phyloP scores from a whole-genome alignment of 2,113 vertebrate species.

The Geococcyx californianus region DNA sequence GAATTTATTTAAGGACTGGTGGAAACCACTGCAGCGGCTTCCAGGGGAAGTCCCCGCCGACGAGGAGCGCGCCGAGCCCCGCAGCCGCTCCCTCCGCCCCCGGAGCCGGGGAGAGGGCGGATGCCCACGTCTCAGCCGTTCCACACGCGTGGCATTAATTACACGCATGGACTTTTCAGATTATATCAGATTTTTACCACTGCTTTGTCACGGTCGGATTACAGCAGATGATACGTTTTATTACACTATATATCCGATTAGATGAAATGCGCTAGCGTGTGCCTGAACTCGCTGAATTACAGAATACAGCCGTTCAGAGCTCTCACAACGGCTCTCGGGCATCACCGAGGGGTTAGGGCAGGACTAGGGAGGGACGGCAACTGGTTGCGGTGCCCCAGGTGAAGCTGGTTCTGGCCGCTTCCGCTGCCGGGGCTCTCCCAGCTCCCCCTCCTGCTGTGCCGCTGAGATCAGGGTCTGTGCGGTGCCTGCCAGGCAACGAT shows the following conservation, averaged over 20 bases:
- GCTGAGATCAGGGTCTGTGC: neutral
- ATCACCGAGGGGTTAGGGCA: neutral
- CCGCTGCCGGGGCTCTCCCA: too few species aligned
- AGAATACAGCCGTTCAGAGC: neutral
- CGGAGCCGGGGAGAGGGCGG: accelerated
- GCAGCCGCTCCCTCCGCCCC: neutral
- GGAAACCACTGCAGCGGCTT: conserved; percentile 81
- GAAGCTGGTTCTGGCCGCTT: neutral
- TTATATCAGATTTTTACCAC: neutral
- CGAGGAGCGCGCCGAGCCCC: neutral
- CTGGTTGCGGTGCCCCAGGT: too few species aligned
- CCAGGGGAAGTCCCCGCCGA: conserved; percentile 76
- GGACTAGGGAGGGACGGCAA: neutral
- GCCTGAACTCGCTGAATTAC: neutral
- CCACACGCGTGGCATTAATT: neutral
- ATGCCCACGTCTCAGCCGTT: neutral
- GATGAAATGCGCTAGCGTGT: neutral
- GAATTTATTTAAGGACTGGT: conserved; percentile 82
- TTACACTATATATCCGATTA: neutral
- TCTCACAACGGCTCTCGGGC: too few species aligned
- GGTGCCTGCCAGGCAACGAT: neutral
- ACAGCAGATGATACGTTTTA: neutral
- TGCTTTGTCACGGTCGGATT: conserved; percentile 6
- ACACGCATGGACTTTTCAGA: neutral
- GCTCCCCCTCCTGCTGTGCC: neutral